Evolutionary conservation across 2,113 vertebrate species (phyloP).

Genomic region (Neodontobutis hainanensis): DNA sequence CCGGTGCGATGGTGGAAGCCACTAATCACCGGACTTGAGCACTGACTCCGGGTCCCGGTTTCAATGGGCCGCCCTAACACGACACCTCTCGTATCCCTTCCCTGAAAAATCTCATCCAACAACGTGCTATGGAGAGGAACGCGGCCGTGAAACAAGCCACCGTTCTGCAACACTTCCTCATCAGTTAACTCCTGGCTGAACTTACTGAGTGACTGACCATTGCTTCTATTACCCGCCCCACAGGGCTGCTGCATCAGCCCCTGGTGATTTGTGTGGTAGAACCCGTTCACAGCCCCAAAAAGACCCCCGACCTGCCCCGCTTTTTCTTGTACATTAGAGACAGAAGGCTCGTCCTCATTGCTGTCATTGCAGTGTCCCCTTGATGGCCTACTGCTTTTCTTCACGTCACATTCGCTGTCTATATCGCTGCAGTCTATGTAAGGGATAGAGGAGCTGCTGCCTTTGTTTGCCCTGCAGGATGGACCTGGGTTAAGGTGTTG

Average conservation of each 20-base stretch:
- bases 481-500: slow-evolving; percentile 91
- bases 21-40: slow-evolving; percentile 83
- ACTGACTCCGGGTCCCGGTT: slow-evolving; percentile 79
- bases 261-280: slow-evolving; percentile 79
- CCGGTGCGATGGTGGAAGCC: slow-evolving; percentile 81
- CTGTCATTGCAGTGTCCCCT: slow-evolving; percentile 81
- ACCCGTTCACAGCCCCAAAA: slow-evolving; percentile 68
- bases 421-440: slow-evolving; percentile 97
- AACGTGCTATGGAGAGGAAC: slow-evolving; percentile 88
- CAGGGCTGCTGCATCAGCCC: slow-evolving; percentile 73
- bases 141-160: slow-evolving; percentile 62
- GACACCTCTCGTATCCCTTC: slow-evolving; percentile 68
- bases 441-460: slow-evolving; percentile 93
- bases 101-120: slow-evolving; percentile 85
- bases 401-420: slow-evolving; percentile 92
- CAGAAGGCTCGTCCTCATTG: slow-evolving; percentile 80
- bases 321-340: slow-evolving; percentile 60
- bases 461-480: slow-evolving; percentile 90
- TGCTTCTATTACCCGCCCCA: slow-evolving; percentile 61
- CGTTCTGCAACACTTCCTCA: slow-evolving; percentile 73
- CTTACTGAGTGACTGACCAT: slow-evolving; percentile 77
- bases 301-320: slow-evolving; percentile 48
- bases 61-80: slow-evolving; percentile 64
- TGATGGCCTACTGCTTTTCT: slow-evolving; percentile 45
- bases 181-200: slow-evolving; percentile 80